Conservation (phyloP, 2,888 invertebrate species). For the Ditylenchus weischeri region DNA sequence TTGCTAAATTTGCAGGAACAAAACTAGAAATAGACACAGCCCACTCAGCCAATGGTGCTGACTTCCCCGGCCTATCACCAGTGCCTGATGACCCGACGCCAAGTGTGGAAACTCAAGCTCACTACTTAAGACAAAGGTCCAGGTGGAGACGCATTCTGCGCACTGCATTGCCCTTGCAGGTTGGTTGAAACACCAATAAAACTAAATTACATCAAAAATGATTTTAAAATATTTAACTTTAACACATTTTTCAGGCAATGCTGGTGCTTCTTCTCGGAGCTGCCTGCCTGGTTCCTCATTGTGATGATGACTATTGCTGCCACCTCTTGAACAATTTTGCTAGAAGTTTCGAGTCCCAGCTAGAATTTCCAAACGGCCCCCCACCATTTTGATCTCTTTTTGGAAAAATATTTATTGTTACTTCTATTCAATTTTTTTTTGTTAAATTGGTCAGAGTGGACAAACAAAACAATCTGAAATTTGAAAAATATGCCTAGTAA, state of each 20-base stretch:
- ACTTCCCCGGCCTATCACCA: constrained; percentile 15
- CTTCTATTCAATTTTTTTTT: not conserved
- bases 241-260: constrained; percentile 76
- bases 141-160: constrained; percentile 57
- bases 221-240: not conserved
- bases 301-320: constrained; percentile 77
- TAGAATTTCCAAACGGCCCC: constrained; percentile 85
- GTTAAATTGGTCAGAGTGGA: not conserved
- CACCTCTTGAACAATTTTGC: constrained; percentile 79
- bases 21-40: not conserved
- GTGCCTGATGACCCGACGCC: constrained; percentile 27
- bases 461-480: too few relatives aligned
- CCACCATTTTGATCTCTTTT: constrained; percentile 74
- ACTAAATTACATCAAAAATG: constrained; percentile 11
- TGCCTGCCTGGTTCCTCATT: constrained; percentile 83
- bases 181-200: constrained; percentile 12
- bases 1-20: not conserved
- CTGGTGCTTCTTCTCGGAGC: constrained; percentile 87
- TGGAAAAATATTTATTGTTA: too few relatives aligned
- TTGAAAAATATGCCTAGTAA: too few relatives aligned
- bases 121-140: constrained; percentile 42
- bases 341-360: constrained; percentile 79
- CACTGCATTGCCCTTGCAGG: constrained; percentile 69
- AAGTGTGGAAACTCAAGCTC: constrained; percentile 16
- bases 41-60: not conserved